Evolutionary conservation across 2,888 invertebrate genomes (phyloP).

Genomic region (Carabus problematicus): DNA sequence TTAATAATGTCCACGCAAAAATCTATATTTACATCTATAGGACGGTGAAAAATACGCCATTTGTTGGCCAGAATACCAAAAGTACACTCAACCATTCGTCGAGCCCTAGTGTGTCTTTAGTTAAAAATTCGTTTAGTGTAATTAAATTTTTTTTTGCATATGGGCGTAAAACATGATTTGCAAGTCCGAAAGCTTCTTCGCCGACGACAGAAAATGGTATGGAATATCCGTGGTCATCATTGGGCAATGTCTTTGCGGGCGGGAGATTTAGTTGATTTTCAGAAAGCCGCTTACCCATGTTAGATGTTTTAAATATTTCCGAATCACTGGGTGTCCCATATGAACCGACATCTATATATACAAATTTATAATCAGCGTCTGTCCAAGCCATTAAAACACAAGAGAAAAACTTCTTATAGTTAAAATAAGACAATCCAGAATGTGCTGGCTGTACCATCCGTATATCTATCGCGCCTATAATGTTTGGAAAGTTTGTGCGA

Average conservation of each 20-base stretch:
- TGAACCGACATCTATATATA: constrained; percentile 41
- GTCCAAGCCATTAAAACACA: constrained; percentile 45
- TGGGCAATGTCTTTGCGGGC: constrained; percentile 46
- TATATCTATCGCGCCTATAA: constrained; percentile 48
- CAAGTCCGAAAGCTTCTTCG: constrained; percentile 51
- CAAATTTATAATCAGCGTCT: constrained; percentile 46
- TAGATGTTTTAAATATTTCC: constrained; percentile 48
- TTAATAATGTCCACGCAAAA: constrained; percentile 49
- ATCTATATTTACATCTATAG: constrained; percentile 48
- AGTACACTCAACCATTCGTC: constrained; percentile 49
- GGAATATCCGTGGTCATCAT: constrained; percentile 47
- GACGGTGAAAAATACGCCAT: constrained; percentile 53
- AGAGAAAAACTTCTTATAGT: constrained; percentile 49
- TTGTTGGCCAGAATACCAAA: constrained; percentile 52
- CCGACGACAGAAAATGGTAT: constrained; percentile 50
- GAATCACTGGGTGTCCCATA: constrained; percentile 49
- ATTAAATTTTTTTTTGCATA: constrained; percentile 42
- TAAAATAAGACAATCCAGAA: constrained; percentile 48
- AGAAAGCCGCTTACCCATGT: constrained; percentile 47
- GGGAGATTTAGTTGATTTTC: constrained; percentile 47
- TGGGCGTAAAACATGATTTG: constrained; percentile 49
- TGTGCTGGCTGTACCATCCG: constrained; percentile 48
- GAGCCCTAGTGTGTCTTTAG: constrained; percentile 47
- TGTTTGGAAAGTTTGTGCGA: constrained; percentile 52
- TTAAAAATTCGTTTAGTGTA: constrained; percentile 46